Evolutionary conservation across 2,888 invertebrate genomes (phyloP), one percentile per base, ranked within the genome.

Genomic region (Labia minor): DNA sequence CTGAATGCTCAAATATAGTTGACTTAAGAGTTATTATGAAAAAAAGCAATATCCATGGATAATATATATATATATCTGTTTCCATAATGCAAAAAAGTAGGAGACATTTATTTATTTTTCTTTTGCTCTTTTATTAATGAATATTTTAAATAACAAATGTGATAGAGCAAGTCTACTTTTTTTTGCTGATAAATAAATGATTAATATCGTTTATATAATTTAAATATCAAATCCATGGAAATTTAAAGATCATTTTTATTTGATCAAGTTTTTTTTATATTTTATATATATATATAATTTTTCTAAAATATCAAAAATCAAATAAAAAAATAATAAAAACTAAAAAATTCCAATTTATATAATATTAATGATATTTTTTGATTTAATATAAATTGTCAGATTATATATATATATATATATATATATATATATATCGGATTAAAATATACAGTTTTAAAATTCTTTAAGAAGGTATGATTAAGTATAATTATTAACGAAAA

Each of bases 371-470:
- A 26, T 26, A n/a, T 33, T 33, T 33, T 49, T 49, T 49, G 49
- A 49, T 26, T 26, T 26, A 26, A 26, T 26, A 8, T 6, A 26
- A 26, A 26, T 8, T 26, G 14, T 49, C 49, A 49, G 2, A 10
- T 49, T 10, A 3, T 49, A n/a, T 49, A 8, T 49, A 2, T 49
- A 2, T 49, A 6, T 63, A 63, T 63, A 63, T 18, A 63, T 18
- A 14, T 14, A 10, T 21, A 18, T 6, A 63, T 63, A 8, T 62
- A 14, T 19, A 21, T 26, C 64, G 8, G 14, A 62, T 14, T 61
- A 18, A 62, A 62, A 62, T 20, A 62, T 62, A 62, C 16, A 62
- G 61, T 61, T 20, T 20, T 18, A n/a, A 62, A 61, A 62, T 8
- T 62, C 10, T 3, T 62, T 6, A 49, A 16, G 49, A 49, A 49